These are phyloP conservation scores for Desmodus rotundus DNA, from an alignment of 2,113 vertebrate species.

Conservation along the genomic window DNA sequence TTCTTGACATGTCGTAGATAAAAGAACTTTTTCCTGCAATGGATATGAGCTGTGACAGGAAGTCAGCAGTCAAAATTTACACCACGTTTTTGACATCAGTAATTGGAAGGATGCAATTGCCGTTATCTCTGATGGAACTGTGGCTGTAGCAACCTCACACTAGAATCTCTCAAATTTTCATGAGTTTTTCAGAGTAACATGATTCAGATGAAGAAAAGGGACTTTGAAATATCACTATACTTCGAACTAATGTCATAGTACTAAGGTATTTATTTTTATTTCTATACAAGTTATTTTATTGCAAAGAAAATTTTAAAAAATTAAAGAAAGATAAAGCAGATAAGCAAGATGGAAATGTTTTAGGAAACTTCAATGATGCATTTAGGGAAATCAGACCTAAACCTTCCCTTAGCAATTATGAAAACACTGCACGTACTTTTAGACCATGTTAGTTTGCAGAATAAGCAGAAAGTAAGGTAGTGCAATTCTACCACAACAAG, in stretches of 20 bases:
- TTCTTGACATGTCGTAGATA: not conserved
- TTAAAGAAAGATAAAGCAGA: not conserved
- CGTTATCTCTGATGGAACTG: fast-evolving
- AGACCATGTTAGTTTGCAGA: not conserved
- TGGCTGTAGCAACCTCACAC: not conserved
- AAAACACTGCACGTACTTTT: not conserved
- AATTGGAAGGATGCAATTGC: not conserved
- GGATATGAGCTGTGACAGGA: not conserved
- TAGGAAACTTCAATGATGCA: not conserved
- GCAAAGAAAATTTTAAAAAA: not conserved
- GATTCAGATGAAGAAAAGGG: not conserved
- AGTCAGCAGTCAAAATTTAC: not conserved
- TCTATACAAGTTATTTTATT: not conserved
- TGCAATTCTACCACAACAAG: not conserved
- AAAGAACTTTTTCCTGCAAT: not conserved
- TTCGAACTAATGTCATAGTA: not conserved
- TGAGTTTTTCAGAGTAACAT: not conserved
- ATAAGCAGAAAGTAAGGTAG: not conserved
- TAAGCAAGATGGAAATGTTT: not conserved
- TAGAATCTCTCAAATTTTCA: not conserved
- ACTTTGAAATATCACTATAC: not conserved
- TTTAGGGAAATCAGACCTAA: not conserved
- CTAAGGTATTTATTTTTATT: not conserved
- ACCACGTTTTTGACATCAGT: not conserved
- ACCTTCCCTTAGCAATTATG: not conserved